Evolutionary conservation across 1,140 invertebrate species (phyloP), one percentile per base, ranked within the genome.

Genomic region (Pteromalus puparum): DNA sequence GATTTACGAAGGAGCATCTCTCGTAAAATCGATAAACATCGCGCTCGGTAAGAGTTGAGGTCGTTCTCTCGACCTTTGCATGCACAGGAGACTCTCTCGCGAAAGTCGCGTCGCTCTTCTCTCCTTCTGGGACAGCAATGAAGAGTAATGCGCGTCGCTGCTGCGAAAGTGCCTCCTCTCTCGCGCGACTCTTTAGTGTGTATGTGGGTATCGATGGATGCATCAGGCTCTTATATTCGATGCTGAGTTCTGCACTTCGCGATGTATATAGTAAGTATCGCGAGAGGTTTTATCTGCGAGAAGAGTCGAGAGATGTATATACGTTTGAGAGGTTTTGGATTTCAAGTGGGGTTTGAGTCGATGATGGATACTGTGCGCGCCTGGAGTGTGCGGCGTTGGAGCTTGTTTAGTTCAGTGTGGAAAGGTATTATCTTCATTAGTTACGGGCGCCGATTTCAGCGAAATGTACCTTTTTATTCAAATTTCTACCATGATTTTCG

Each of bases 1-100:
- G 81, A 82, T 82, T 82, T 74, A 81, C 42, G 7, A 48, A 72
- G 26, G 28, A 26, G 42, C 70, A 53, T 74, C 68, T 34, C 70
- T 72, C 42, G 70, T 34, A 81, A 73, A 81, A 73, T 81, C 70
- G 68, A 80, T 72, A 72, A 68, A 72, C 70, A 80, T 72, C 38
- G 21, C 48, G 48, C 38, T 2, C 48, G 48, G 65, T 70, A 81
- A 70, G 70, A 48, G 30, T 38, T 21, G 79, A 72, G 79, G 46
- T 73, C 46, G 46, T 73, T 24, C 46, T 70, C 30, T 80, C 30
- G 65, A 70, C 34, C 26, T 73, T 15, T 53, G 74, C 42, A 53
- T 53, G 24, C 53, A 9, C 18, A 15, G 53, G 21, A 21, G 53
- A 61, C 18, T 61, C n/a, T n/a, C 24, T 48, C 26, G 75, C 42